A percentile compares a stretch with the other conserved stretches of the same genome.
Evolutionary conservation across 2,113 vertebrate species (phyloP).

Genomic region (Azemiops feae): DNA sequence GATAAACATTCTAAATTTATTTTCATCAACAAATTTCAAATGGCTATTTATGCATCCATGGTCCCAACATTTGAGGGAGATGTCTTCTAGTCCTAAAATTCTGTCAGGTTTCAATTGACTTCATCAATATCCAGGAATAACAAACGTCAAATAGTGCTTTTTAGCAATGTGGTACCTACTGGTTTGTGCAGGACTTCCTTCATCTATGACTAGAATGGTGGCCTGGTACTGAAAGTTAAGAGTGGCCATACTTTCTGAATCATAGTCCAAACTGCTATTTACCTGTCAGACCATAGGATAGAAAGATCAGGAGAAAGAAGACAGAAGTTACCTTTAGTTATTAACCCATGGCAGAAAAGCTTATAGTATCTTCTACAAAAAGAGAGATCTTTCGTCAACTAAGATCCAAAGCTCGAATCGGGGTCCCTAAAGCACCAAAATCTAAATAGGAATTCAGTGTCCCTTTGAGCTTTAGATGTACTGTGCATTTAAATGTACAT

Average conservation of each 20-base stretch:
- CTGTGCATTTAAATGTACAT: background rate
- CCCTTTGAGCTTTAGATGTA: background rate
- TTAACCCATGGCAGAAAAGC: background rate
- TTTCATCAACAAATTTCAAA: background rate
- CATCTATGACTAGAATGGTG: slow-evolving; percentile 64
- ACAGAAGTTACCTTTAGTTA: background rate
- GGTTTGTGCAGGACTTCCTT: slow-evolving; percentile 51
- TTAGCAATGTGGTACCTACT: slow-evolving; percentile 62
- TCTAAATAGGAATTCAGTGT: background rate
- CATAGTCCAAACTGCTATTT: slow-evolving; percentile 62
- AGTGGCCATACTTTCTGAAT: slow-evolving; percentile 27
- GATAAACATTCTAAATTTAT: background rate
- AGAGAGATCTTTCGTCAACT: background rate
- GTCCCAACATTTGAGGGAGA: background rate
- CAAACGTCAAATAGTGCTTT: background rate
- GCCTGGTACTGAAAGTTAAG: slow-evolving; percentile 59
- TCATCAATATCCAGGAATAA: background rate
- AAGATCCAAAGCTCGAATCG: background rate
- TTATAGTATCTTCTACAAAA: background rate
- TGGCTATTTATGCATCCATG: background rate
- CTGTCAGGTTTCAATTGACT: background rate
- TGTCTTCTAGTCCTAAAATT: background rate
- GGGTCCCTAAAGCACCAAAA: background rate
- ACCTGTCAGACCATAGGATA: slow-evolving; percentile 31
- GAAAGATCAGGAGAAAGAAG: background rate